phyloP scores from a whole-genome alignment of 2,888 invertebrate species.

The Opisthograptis luteolata region DNA sequence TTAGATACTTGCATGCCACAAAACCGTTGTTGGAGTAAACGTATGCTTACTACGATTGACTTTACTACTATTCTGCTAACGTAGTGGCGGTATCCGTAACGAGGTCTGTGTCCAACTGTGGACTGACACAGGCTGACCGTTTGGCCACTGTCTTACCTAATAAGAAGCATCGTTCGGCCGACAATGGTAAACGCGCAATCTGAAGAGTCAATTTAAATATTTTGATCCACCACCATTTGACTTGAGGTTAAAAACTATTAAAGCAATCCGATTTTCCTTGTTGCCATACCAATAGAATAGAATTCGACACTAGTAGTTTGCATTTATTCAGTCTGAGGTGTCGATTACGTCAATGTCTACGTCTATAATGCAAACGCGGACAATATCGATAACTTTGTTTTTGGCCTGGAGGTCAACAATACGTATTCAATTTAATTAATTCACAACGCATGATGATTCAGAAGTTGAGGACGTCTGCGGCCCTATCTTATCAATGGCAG shows the following conservation, averaged over 20 bases:
- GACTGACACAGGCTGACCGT: too few species aligned
- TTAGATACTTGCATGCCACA: too few species aligned
- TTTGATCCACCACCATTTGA: background rate
- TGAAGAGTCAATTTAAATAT: too few species aligned
- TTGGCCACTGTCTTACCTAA: too few species aligned
- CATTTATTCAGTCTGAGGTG: background rate
- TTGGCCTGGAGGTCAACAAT: conserved; percentile 20
- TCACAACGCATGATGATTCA: conserved; percentile 9
- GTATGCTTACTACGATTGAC: too few species aligned
- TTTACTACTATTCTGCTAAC: too few species aligned
- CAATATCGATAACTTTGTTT: conserved; percentile 23
- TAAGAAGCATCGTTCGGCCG: too few species aligned
- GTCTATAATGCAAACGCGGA: background rate
- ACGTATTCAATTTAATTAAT: conserved; percentile 5
- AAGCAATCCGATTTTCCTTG: background rate
- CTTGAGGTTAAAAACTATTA: background rate
- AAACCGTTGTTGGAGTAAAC: too few species aligned
- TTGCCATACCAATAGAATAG: background rate
- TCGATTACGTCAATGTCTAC: conserved; percentile 14
- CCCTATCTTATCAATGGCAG: background rate
- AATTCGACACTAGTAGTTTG: background rate
- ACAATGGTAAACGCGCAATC: too few species aligned
- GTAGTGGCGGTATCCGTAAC: too few species aligned
- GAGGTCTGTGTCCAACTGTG: too few species aligned
- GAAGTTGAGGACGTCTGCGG: background rate